phyloP scores from a whole-genome alignment of 2,888 invertebrate species.

The Zonitis immaculata region DNA sequence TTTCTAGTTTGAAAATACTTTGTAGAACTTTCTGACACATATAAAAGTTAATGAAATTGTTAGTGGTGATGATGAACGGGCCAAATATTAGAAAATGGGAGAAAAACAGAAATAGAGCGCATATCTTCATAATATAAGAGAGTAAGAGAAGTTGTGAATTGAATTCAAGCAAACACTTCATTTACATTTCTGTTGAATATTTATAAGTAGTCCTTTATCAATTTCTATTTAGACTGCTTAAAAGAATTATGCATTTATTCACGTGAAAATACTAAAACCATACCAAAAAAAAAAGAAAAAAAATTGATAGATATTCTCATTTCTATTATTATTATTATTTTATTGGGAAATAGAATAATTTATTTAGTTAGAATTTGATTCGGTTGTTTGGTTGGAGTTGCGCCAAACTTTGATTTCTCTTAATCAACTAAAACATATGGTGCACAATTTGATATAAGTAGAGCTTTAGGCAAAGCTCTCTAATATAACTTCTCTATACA shows the following conservation, averaged over 20 bases:
- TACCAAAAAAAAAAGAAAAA: no score
- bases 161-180: conserved; percentile 28
- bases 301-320: no score
- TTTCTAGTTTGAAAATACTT: no score
- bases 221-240: conserved; percentile 27
- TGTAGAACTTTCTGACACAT: neutral
- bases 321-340: no score
- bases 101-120: conserved; percentile 9
- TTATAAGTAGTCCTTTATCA: conserved; percentile 27
- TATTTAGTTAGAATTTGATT: no score
- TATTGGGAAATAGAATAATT: no score
- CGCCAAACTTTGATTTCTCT: neutral
- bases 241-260: conserved; percentile 20
- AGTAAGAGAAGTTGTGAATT: conserved; percentile 28
- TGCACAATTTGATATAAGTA: neutral
- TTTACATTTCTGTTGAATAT: conserved; percentile 29
- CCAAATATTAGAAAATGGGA: neutral
- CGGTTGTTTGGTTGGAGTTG: neutral
- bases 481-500: no score
- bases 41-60: neutral
- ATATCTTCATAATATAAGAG: no score
- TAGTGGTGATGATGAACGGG: neutral
- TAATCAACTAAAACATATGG: neutral
- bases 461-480: neutral
- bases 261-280: neutral